A percentile compares a stretch with the other conserved stretches of the same genome.
Evolutionary conservation across 1,140 invertebrate genomes (phyloP).

Genomic region (Cephus cinctus): DNA sequence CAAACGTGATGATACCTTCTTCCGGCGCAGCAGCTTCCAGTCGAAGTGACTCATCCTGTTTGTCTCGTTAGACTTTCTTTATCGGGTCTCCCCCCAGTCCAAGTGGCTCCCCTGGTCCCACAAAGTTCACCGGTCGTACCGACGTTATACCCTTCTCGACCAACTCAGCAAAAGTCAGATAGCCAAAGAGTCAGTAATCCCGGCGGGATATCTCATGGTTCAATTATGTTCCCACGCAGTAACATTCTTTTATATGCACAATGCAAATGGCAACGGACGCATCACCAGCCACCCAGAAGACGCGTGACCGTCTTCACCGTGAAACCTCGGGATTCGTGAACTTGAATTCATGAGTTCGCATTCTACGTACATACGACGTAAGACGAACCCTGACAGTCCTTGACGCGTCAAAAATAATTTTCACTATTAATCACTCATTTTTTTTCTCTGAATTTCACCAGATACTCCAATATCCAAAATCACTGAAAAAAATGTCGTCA

Average conservation of each 20-base stretch:
- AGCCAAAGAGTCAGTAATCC: not conserved
- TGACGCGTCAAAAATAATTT: too few species aligned
- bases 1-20: conserved; percentile 43
- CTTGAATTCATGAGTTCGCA: too few species aligned
- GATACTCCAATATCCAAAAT: too few species aligned
- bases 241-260: too few species aligned
- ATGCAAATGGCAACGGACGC: too few species aligned
- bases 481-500: too few species aligned
- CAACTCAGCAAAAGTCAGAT: not conserved
- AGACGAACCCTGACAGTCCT: not conserved
- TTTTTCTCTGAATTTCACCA: too few species aligned
- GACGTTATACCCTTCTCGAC: too few species aligned
- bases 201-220: not conserved
- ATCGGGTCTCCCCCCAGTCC: not conserved
- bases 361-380: not conserved
- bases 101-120: not conserved
- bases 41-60: conserved; percentile 53
- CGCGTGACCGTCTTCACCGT: too few species aligned
- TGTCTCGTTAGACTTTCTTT: conserved; percentile 16
- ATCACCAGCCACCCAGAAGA: too few species aligned
- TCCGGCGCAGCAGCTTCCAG: conserved; percentile 53
- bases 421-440: too few species aligned
- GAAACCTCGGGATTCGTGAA: conserved; percentile 9
- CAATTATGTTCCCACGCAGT: conserved; percentile 24
- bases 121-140: too few species aligned